phyloP scores from a whole-genome alignment of 2,888 invertebrate genomes.

The Dryobotodes eremita region DNA sequence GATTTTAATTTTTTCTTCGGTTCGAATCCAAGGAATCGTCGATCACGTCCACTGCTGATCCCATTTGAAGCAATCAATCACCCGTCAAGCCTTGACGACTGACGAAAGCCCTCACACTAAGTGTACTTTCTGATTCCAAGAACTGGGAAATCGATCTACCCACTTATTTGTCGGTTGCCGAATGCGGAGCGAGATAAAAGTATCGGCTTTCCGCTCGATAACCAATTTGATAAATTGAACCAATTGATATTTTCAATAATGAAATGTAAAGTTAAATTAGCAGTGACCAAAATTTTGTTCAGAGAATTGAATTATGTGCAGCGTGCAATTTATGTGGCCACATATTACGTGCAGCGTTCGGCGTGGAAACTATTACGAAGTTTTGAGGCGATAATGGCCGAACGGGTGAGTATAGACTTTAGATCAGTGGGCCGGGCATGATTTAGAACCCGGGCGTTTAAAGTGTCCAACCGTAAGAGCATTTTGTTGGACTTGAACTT shows the following conservation, averaged over 20 bases:
- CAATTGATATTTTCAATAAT: slow-evolving; percentile 54
- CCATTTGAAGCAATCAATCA: slow-evolving; percentile 63
- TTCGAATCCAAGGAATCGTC: slow-evolving; percentile 39
- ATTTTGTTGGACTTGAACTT: slow-evolving; percentile 38
- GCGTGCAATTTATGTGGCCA: slow-evolving; percentile 64
- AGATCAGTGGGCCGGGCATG: slow-evolving; percentile 59
- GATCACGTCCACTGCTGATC: slow-evolving; percentile 59
- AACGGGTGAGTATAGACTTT: slow-evolving; percentile 64
- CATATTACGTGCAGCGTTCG: slow-evolving; percentile 64
- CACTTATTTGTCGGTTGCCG: slow-evolving; percentile 50
- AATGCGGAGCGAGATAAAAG: slow-evolving; percentile 56
- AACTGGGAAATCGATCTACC: slow-evolving; percentile 57
- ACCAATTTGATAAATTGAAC: slow-evolving; percentile 51
- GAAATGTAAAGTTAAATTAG: slow-evolving; percentile 60
- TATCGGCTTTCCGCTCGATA: slow-evolving; percentile 37
- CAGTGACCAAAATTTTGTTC: slow-evolving; percentile 61
- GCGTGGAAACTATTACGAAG: slow-evolving; percentile 63
- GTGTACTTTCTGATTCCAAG: slow-evolving; percentile 65
- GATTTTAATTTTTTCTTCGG: slow-evolving; percentile 26
- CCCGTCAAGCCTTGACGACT: slow-evolving; percentile 57
- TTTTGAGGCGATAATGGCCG: slow-evolving; percentile 62
- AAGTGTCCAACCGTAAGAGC: slow-evolving; percentile 39
- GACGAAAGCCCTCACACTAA: slow-evolving; percentile 56
- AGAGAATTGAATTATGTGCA: slow-evolving; percentile 57
- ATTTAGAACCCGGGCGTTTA: slow-evolving; percentile 44